phyloP scores from a whole-genome alignment of 2,888 invertebrate species.

The Myathropa florea region DNA sequence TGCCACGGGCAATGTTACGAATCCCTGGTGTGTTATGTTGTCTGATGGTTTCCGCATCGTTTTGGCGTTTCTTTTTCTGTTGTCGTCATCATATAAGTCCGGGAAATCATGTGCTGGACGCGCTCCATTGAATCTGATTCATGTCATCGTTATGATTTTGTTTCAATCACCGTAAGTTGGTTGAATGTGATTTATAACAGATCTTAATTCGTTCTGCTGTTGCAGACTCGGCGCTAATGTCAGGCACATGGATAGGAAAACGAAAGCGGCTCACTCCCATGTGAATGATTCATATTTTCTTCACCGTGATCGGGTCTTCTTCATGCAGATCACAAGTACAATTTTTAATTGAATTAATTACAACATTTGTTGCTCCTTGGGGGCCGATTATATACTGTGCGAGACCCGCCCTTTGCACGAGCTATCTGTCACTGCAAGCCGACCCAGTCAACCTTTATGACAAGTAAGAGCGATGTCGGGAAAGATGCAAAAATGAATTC shows the following conservation, averaged over 20 bases:
- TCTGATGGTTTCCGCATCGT: constrained; percentile 1
- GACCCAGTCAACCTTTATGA: constrained; percentile 6
- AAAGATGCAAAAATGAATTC: constrained; percentile 53
- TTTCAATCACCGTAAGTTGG: constrained; percentile 39
- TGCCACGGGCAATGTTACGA: constrained; percentile 10
- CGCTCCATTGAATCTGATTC: constrained; percentile 53
- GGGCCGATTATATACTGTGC: neutral
- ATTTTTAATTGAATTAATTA: constrained; percentile 52
- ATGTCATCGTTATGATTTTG: constrained; percentile 52
- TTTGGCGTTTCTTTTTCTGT: neutral
- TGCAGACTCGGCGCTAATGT: constrained; percentile 14
- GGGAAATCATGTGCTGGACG: constrained; percentile 41
- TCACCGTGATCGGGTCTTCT: neutral
- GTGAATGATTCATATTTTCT: constrained; percentile 31
- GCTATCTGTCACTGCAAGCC: neutral
- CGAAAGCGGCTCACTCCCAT: constrained; percentile 29
- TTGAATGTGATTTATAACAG: constrained; percentile 53
- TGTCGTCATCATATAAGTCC: neutral
- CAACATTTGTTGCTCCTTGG: constrained; percentile 3
- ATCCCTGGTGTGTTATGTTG: neutral
- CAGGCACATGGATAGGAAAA: constrained; percentile 36
- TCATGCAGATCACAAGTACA: neutral
- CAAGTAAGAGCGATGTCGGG: neutral
- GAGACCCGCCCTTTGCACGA: constrained; percentile 11
- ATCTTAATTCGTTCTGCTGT: constrained; percentile 19